These are phyloP conservation scores for Sussaba pulchella DNA, from an alignment of 2,888 invertebrate species.

Conservation along the genomic window DNA sequence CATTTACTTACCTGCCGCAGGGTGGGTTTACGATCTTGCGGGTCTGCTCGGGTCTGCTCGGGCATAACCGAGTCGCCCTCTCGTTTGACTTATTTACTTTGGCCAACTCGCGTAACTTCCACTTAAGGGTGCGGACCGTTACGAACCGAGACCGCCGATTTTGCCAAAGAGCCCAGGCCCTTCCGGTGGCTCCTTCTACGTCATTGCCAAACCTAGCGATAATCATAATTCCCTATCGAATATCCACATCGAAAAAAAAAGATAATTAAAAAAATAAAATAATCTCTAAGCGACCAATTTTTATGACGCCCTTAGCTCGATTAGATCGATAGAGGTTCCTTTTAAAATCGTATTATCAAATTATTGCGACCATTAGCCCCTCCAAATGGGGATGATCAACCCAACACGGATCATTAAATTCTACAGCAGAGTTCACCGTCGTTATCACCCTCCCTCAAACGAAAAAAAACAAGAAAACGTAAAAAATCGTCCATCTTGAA, in stretches of 20 bases:
- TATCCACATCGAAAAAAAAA: conserved; percentile 22
- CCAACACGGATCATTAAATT: conserved; percentile 76
- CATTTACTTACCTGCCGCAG: conserved; percentile 70
- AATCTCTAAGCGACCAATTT: conserved; percentile 71
- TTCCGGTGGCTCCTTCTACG: too few relatives aligned
- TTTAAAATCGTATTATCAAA: conserved; percentile 74
- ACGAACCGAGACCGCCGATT: conserved; percentile 50
- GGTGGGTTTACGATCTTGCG: conserved; percentile 69
- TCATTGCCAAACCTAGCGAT: conserved; percentile 8
- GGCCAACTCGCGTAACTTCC: conserved; percentile 69
- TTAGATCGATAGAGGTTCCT: conserved; percentile 76
- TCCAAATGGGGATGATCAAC: conserved; percentile 69
- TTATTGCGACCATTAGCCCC: conserved; percentile 70
- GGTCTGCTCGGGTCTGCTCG: conserved; percentile 7
- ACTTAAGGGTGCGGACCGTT: conserved; percentile 64
- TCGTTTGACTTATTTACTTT: conserved; percentile 67
- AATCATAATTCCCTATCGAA: conserved; percentile 36
- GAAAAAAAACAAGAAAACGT: background rate
- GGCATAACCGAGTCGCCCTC: conserved; percentile 6
- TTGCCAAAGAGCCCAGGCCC: conserved; percentile 34
- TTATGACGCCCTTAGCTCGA: conserved; percentile 80
- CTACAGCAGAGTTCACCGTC: conserved; percentile 45
- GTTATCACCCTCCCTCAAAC: background rate
- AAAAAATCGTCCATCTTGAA: conserved; percentile 30
- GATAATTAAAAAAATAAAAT: conserved; percentile 7